Evolutionary conservation across 2,888 invertebrate genomes (phyloP).

Genomic region (Cosmia trapezina): DNA sequence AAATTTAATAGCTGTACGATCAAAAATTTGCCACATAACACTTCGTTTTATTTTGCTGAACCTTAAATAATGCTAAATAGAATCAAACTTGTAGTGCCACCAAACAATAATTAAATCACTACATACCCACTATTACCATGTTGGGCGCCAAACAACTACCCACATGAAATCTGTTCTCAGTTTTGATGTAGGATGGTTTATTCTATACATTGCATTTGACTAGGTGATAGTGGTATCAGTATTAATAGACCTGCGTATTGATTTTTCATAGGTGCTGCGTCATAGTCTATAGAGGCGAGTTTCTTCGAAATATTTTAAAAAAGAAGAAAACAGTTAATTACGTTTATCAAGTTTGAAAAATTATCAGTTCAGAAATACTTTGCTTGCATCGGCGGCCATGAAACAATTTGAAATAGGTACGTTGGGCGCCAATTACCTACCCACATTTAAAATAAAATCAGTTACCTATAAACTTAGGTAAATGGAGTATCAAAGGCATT

Average conservation of each 20-base stretch:
- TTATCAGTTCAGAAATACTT: neutral
- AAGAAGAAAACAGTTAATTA: neutral
- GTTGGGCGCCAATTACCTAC: constrained; percentile 16
- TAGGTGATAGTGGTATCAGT: neutral
- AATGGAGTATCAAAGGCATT: neutral
- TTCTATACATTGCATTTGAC: neutral
- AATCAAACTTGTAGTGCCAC: too few relatives aligned
- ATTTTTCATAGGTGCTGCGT: neutral
- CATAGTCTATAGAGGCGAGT: neutral
- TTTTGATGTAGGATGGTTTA: neutral
- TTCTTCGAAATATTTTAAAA: neutral
- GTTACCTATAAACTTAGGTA: neutral
- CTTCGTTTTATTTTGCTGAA: neutral
- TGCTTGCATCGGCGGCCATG: neutral
- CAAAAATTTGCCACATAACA: neutral
- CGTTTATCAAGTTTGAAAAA: too few relatives aligned
- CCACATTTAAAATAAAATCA: neutral
- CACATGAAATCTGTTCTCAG: neutral
- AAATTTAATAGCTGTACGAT: too few relatives aligned
- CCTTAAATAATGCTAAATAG: neutral
- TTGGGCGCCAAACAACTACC: neutral
- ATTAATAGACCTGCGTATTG: constrained; percentile 10
- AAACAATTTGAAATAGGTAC: neutral
- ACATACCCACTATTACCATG: neutral
- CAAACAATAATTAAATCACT: neutral